Percentiles rank a stretch among this genome's conserved stretches.
Evolutionary conservation across 2,888 invertebrate genomes (phyloP).

Genomic region (Ectobius pallidus): DNA sequence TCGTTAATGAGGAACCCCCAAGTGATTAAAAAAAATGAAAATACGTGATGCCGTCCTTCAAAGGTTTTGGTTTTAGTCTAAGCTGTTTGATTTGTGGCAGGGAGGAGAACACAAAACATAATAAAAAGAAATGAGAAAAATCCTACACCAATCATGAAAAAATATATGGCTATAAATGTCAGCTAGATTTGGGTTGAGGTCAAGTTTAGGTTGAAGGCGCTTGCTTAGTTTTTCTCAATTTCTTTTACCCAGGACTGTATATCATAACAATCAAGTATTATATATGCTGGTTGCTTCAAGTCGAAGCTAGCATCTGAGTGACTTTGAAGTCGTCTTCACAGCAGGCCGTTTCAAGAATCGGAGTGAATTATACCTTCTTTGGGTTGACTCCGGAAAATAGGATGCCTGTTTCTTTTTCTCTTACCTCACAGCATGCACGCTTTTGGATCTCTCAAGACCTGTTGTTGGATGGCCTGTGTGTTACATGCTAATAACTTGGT

Average conservation of each 20-base stretch:
- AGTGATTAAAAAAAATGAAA: constrained; percentile 10
- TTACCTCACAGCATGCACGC: constrained; percentile 27
- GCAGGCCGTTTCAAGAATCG: constrained; percentile 39
- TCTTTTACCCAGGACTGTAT: constrained; percentile 28
- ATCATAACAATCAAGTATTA: constrained; percentile 37
- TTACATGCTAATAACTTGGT: constrained; percentile 31
- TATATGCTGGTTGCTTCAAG: constrained; percentile 12
- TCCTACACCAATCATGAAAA: constrained; percentile 43
- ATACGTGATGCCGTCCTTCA: constrained; percentile 4
- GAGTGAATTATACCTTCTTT: constrained; percentile 41
- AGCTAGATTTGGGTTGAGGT: constrained; percentile 45
- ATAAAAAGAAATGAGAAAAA: constrained; percentile 5
- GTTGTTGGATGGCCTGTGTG: background rate
- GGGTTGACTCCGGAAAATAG: constrained; percentile 33
- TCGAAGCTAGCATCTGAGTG: constrained; percentile 34
- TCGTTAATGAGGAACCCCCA: constrained; percentile 15
- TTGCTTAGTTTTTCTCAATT: background rate
- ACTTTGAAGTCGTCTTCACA: constrained; percentile 41
- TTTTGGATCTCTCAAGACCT: background rate
- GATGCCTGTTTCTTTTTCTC: constrained; percentile 9
- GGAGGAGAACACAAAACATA: constrained; percentile 27
- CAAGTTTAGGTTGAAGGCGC: constrained; percentile 31
- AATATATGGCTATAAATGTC: constrained; percentile 44
- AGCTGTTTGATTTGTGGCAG: constrained; percentile 31
- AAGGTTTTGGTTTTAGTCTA: constrained; percentile 19